A percentile compares a stretch with the other conserved stretches of the same genome.
Evolutionary conservation across 2,797 vertebrate species (phyloP).

Genomic region (Parauchenoglanis punctatus): DNA sequence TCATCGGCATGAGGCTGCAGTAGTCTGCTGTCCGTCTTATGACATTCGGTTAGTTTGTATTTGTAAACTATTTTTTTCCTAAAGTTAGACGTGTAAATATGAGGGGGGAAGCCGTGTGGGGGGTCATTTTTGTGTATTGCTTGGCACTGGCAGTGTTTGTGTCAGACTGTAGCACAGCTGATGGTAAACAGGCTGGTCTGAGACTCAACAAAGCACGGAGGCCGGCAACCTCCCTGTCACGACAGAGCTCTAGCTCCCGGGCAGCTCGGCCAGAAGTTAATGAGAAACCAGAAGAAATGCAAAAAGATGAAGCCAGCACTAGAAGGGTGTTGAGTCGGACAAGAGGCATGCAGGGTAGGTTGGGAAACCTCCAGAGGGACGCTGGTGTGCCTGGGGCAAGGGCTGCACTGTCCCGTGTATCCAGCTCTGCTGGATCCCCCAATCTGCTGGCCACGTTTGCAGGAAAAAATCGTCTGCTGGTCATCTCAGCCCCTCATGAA

Average conservation of each 20-base stretch:
- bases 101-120: constrained; percentile 74
- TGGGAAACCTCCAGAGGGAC: constrained; percentile 67
- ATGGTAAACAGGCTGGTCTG: constrained; percentile 65
- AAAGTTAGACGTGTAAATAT: constrained; percentile 67
- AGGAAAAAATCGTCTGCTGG: constrained; percentile 90
- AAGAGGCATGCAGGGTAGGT: constrained; percentile 60
- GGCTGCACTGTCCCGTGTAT: constrained; percentile 78
- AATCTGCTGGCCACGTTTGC: constrained; percentile 92
- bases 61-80: constrained; percentile 7
- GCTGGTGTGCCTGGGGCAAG: constrained; percentile 76
- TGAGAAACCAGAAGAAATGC: constrained; percentile 60
- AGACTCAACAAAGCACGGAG: constrained; percentile 57
- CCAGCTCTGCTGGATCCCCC: constrained; percentile 82
- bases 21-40: constrained; percentile 10
- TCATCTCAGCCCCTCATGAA: constrained; percentile 92
- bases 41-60: constrained; percentile 42
- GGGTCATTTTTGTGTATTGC: constrained; percentile 73
- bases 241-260: constrained; percentile 35
- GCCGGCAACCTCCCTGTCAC: constrained; percentile 59
- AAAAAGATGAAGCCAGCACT: constrained; percentile 62
- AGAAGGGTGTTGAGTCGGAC: constrained; percentile 55
- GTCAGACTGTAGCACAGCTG: constrained; percentile 64
- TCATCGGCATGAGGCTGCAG: constrained; percentile 22
- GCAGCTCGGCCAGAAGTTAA: not conserved
- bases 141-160: constrained; percentile 76